A percentile compares a stretch with the other conserved stretches of the same genome.
phyloP scores from a whole-genome alignment of 92 coral and sea anemone genomes.

The Phymanthus crucifer region DNA sequence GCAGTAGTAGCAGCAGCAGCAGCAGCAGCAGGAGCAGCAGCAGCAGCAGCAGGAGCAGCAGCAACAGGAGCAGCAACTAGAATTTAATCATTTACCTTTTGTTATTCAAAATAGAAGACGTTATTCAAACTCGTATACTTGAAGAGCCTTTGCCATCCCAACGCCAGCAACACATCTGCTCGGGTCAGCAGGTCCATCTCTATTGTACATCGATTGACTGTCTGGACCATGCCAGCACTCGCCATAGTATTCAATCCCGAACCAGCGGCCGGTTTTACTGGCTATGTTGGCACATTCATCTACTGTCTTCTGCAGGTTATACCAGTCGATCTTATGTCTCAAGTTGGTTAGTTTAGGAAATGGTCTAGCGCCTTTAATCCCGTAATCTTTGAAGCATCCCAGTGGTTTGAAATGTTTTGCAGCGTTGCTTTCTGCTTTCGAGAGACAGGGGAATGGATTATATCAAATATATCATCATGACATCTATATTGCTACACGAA shows the following conservation, averaged over 20 bases:
- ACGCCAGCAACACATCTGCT: constrained; percentile 13
- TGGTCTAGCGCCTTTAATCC: neutral
- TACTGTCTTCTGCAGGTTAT: constrained; percentile 62
- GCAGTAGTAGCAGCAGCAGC: neutral
- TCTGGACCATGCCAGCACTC: constrained; percentile 22
- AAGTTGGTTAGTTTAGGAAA: constrained; percentile 37
- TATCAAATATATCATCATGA: too few relatives aligned
- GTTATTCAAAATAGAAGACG: neutral
- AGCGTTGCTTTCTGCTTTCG: neutral
- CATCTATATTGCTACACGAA: too few relatives aligned
- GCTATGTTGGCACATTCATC: constrained; percentile 58
- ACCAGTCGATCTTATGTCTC: constrained; percentile 68
- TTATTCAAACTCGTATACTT: constrained; percentile 1
- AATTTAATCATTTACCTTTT: too few relatives aligned
- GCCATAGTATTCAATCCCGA: constrained; percentile 30
- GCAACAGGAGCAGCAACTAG: neutral
- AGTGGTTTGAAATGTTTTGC: neutral
- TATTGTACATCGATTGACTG: neutral
- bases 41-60: neutral
- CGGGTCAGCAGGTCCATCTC: constrained; percentile 12
- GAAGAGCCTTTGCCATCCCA: constrained; percentile 14
- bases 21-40: neutral
- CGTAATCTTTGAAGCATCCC: constrained; percentile 10
- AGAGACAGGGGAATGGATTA: neutral
- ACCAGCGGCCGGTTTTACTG: constrained; percentile 4